Evolutionary conservation across 2,888 invertebrate species (phyloP), one percentile per base, ranked within the genome.

Genomic region (Blastobasis lacticolella): DNA sequence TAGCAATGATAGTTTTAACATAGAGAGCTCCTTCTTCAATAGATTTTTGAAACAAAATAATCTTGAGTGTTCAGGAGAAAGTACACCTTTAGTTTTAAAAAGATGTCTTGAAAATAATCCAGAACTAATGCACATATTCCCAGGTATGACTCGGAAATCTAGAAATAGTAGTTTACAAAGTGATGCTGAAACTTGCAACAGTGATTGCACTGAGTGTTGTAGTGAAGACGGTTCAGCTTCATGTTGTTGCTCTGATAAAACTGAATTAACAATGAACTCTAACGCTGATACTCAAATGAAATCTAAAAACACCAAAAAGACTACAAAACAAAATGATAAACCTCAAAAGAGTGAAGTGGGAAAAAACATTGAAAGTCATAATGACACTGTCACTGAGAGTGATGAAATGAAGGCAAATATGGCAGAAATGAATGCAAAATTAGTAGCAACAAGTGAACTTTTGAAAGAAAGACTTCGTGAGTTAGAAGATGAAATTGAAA

Each of bases 1-100:
- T 5, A 87, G 91, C 47, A 88, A 90, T 69, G 93, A 93, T 36
- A 94, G 93, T 67, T 94, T 95, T 61, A 91, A 91, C 68, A 89
- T 93, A 56, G 90, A 92, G 49, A 92, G 92, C 43, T 93, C 92
- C 48, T 90, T 91, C 48, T 89, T 93, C 37, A 78, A 85, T 50
- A 86, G 87, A 10, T 89, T 92, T 56, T 66, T 92, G 52, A 80
- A 72, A 57, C 84, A 62, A 55, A 77, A 58, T 53, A 69, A 74
- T 49, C 58, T 83, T 23, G 80, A 84, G 64, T 75, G 64, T 61
- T 79, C 84, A 10, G 85, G 87, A 37, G 81, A 83, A 64, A 86
- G 82, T 58, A 87, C 88, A 47, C 88, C 88, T 38, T 57, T 83
- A 50, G 61, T 83, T 23, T 68, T 87, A 64, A 84, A 84, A 54